phyloP scores from a whole-genome alignment of 2,113 vertebrate genomes.

The Amphilophus citrinellus region DNA sequence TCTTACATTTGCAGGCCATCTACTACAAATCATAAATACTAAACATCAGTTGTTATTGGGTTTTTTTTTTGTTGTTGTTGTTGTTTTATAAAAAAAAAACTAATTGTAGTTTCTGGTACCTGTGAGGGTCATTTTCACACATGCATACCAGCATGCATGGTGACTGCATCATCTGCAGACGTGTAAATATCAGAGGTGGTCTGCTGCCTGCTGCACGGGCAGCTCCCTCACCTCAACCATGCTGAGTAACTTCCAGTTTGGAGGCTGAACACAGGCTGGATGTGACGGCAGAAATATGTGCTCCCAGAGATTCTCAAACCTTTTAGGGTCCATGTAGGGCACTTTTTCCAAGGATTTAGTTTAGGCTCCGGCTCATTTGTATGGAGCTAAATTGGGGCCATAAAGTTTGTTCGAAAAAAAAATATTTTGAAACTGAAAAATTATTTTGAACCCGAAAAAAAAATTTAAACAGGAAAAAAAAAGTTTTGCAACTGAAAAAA shows the following conservation, averaged over 20 bases:
- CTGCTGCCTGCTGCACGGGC: neutral
- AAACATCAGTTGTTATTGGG: no score
- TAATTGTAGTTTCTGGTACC: neutral
- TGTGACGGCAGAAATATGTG: neutral
- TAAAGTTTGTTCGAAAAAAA: no score
- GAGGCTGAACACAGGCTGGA: neutral
- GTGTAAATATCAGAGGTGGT: no score
- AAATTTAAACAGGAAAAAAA: no score
- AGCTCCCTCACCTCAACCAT: neutral
- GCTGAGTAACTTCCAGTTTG: neutral
- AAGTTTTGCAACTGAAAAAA: no score
- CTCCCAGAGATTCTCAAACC: neutral
- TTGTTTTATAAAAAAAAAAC: no score
- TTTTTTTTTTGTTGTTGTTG: rapidly evolving
- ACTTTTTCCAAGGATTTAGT: neutral
- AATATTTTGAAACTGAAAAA: no score
- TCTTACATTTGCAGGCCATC: neutral
- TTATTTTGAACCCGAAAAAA: no score
- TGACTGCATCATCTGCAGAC: no score
- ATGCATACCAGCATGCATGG: no score
- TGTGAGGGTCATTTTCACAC: neutral
- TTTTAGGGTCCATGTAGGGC: neutral
- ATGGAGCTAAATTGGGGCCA: no score
- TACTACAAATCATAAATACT: neutral
- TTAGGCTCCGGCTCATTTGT: neutral